Conservation (phyloP, 2,113 vertebrate genomes). For the Corydoras maculifer region DNA sequence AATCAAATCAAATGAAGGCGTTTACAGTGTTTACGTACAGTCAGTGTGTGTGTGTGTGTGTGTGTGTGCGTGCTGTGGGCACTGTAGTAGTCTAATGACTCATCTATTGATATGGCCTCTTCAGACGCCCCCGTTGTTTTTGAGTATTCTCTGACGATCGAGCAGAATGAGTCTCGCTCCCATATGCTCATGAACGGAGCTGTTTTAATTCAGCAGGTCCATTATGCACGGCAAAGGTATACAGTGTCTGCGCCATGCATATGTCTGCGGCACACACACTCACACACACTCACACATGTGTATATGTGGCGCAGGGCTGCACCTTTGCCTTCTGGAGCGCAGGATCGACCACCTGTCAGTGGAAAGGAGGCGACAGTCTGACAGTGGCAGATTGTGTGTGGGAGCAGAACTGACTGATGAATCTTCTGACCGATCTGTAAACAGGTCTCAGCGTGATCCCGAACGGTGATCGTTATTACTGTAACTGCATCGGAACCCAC, state of each 20-base stretch:
- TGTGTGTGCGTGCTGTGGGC: conserved; percentile 28
- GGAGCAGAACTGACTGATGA: conserved; percentile 42
- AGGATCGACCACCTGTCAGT: conserved; percentile 36
- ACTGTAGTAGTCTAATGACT: conserved; percentile 36
- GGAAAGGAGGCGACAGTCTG: conserved; percentile 30
- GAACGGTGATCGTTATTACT: conserved; percentile 39
- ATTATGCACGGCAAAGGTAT: conserved; percentile 18
- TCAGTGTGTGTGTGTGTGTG: not conserved
- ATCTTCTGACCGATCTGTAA: conserved; percentile 41
- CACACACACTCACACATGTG: conserved; percentile 16
- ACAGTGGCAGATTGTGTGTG: conserved; percentile 43
- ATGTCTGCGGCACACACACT: conserved; percentile 2
- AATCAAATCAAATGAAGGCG: not conserved
- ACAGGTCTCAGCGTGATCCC: conserved; percentile 43
- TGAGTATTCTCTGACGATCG: conserved; percentile 23
- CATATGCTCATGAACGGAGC: conserved; percentile 29
- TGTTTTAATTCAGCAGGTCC: conserved; percentile 22
- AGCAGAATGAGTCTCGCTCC: conserved; percentile 22
- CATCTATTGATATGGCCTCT: conserved; percentile 32
- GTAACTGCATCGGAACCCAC: conserved; percentile 15
- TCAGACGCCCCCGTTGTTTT: conserved; percentile 36
- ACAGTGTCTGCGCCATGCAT: conserved; percentile 17
- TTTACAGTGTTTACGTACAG: conserved; percentile 20
- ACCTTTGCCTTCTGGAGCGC: conserved; percentile 34
- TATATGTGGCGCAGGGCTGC: conserved; percentile 1